Evolutionary conservation across 2,113 vertebrate genomes (phyloP).

Genomic region (Tauraco erythrolophus): DNA sequence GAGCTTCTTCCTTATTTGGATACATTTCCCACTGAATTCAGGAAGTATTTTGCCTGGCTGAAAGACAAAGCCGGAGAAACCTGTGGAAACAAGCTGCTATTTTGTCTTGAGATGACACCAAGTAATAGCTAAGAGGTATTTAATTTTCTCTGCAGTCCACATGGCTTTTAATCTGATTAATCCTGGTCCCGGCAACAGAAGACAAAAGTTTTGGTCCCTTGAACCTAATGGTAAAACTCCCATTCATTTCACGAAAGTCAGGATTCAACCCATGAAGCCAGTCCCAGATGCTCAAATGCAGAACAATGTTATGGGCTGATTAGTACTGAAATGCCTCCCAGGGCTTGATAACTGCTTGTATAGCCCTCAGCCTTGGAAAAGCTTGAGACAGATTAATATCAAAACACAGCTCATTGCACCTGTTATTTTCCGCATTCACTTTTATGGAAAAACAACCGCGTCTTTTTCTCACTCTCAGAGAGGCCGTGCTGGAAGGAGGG

Average conservation of each 20-base stretch:
- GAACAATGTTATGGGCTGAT: neutral
- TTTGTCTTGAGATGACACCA: conserved; percentile 10
- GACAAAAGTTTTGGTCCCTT: conserved; percentile 9
- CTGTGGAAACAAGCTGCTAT: conserved; percentile 23
- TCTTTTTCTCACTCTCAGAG: neutral
- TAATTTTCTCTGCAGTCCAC: conserved; percentile 22
- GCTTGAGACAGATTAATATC: conserved; percentile 7
- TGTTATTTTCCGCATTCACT: conserved; percentile 30
- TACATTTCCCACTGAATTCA: neutral
- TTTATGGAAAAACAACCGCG: neutral
- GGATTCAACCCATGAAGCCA: neutral
- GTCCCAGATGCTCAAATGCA: conserved; percentile 6
- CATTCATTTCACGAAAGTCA: neutral
- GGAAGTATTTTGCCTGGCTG: conserved; percentile 28
- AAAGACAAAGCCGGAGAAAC: conserved; percentile 4
- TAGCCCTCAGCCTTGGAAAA: conserved; percentile 5
- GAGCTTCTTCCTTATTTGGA: conserved; percentile 8
- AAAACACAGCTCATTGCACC: conserved; percentile 51
- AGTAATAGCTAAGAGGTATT: conserved; percentile 16
- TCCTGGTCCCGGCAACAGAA: neutral
- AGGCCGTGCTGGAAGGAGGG: neutral
- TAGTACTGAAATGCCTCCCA: conserved; percentile 29
- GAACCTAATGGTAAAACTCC: neutral
- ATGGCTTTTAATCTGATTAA: conserved; percentile 37
- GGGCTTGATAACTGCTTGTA: neutral